Conservation (phyloP, 2,888 invertebrate genomes). For the Prosapia bicincta region DNA sequence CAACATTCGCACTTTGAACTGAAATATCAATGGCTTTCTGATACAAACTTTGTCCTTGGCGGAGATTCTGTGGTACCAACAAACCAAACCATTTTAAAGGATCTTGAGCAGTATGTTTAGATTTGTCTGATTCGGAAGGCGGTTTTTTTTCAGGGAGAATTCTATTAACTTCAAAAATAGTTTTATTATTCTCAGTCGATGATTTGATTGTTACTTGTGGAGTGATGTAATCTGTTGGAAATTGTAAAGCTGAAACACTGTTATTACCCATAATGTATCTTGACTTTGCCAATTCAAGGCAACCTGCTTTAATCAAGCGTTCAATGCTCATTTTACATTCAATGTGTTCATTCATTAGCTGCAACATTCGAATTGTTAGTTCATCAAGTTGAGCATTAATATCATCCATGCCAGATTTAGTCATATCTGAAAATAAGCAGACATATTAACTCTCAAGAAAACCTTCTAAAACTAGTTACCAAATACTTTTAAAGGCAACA, state of each 20-base stretch:
- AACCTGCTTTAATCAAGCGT: conserved; percentile 63
- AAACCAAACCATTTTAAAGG: conserved; percentile 87
- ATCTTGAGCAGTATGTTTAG: conserved; percentile 46
- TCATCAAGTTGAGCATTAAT: conserved; percentile 57
- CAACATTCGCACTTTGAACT: conserved; percentile 66
- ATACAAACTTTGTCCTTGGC: conserved; percentile 70
- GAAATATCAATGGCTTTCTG: conserved; percentile 63
- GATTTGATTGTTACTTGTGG: conserved; percentile 50
- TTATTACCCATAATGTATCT: conserved; percentile 76
- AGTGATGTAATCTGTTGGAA: conserved; percentile 61
- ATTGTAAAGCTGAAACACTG: conserved; percentile 63
- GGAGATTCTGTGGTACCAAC: conserved; percentile 74
- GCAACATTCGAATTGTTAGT: conserved; percentile 63
- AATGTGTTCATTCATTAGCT: conserved; percentile 71
- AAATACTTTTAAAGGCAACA: too few species aligned
- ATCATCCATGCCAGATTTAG: background rate
- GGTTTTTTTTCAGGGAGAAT: conserved; percentile 1
- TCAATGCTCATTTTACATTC: conserved; percentile 65
- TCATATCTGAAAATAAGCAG: conserved; percentile 20
- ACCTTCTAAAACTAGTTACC: too few species aligned
- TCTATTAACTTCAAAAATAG: conserved; percentile 12
- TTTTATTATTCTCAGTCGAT: conserved; percentile 11
- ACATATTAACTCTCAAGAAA: too few species aligned
- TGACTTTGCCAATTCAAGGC: conserved; percentile 70
- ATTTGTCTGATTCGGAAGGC: conserved; percentile 16